Conservation (phyloP, 2,113 vertebrate genomes). For the Sus scrofa region T2T-Sscrofa CM000816.6:54151501-54152000, state of each 20-base stretch:
- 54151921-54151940: neutral
- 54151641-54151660: neutral
- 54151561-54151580: neutral
- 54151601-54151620: neutral
- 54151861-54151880: neutral
- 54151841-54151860: constrained; percentile 1
- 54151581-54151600: neutral
- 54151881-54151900: neutral
- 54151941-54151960: constrained; percentile 62
- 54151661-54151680: neutral
- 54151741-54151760: constrained; percentile 16
- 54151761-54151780: neutral
- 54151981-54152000: neutral
- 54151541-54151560: no score
- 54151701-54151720: neutral
- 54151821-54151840: neutral
- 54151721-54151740: neutral
- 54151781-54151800: constrained; percentile 36
- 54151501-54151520: neutral
- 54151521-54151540: no score
- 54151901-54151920: neutral
- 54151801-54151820: neutral
- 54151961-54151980: neutral
- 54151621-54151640: constrained; percentile 15
- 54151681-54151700: neutral